Evolutionary conservation across 2,888 invertebrate species (phyloP).

Genomic region (Biston stratarius): DNA sequence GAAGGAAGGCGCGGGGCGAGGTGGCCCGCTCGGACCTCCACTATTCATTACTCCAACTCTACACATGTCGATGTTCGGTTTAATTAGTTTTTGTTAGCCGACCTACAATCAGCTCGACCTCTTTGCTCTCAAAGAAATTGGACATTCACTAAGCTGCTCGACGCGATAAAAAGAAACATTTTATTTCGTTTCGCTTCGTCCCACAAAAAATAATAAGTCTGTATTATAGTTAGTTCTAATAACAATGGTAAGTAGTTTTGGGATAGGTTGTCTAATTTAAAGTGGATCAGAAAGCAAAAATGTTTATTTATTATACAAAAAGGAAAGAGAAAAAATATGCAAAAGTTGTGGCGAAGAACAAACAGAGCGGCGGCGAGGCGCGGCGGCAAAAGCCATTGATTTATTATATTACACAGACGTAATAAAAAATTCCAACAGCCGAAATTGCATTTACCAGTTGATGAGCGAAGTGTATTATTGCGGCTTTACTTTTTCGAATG

Average conservation of each 20-base stretch:
- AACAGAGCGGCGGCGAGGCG: slow-evolving; percentile 43
- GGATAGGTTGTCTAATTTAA: slow-evolving; percentile 4
- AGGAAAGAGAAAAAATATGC: slow-evolving; percentile 42
- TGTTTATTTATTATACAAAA: slow-evolving; percentile 34
- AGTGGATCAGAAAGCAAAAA: slow-evolving; percentile 6
- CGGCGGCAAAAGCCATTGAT: slow-evolving; percentile 50
- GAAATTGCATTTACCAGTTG: slow-evolving; percentile 48
- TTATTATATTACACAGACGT: slow-evolving; percentile 54
- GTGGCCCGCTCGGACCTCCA: slow-evolving; percentile 53
- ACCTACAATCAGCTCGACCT: slow-evolving; percentile 55
- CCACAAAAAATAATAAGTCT: slow-evolving; percentile 15
- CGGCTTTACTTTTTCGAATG: background rate
- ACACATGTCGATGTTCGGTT: slow-evolving; percentile 77
- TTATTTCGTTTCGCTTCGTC: slow-evolving; percentile 33
- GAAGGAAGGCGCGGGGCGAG: slow-evolving; percentile 39
- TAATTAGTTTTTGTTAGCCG: slow-evolving; percentile 79
- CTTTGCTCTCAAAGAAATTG: slow-evolving; percentile 57
- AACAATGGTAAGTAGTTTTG: background rate
- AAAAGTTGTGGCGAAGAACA: slow-evolving; percentile 46
- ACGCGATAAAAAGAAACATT: slow-evolving; percentile 39
- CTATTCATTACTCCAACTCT: slow-evolving; percentile 74
- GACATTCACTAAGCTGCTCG: slow-evolving; percentile 48
- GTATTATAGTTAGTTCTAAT: slow-evolving; percentile 8
- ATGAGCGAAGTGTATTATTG: slow-evolving; percentile 44
- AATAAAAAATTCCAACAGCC: slow-evolving; percentile 50